Percentiles rank a stretch among this genome's conserved stretches.
These are phyloP conservation scores for Bufo bufo DNA, from an alignment of 2,113 vertebrate genomes.

Conservation along the genomic window DNA sequence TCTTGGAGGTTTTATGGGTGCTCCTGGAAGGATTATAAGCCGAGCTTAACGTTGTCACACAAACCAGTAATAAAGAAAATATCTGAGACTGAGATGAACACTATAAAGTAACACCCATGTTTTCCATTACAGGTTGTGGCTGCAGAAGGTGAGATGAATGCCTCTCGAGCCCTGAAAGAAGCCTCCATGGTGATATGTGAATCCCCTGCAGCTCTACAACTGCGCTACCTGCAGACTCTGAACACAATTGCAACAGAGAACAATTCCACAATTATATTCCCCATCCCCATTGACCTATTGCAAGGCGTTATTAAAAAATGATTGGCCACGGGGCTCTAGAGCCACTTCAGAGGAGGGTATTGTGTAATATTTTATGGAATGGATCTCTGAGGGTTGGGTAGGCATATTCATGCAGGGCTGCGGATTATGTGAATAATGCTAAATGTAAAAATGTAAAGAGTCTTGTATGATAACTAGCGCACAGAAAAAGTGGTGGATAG, in stretches of 20 bases:
- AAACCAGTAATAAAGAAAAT: neutral
- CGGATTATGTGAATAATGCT: neutral
- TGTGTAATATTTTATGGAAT: neutral
- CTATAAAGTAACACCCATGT: neutral
- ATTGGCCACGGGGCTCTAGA: neutral
- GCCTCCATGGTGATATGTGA: constrained; percentile 81
- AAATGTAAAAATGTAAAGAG: neutral
- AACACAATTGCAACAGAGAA: constrained; percentile 79
- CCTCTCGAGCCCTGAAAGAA: constrained; percentile 82
- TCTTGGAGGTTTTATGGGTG: neutral
- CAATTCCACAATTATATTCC: constrained; percentile 89
- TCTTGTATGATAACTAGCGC: neutral
- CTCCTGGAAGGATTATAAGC: neutral
- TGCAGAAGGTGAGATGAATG: constrained; percentile 80
- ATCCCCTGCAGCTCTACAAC: constrained; percentile 78
- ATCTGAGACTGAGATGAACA: neutral
- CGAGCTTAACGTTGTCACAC: no score
- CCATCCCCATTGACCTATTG: constrained; percentile 82
- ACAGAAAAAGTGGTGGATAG: neutral
- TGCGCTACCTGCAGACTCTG: constrained; percentile 84
- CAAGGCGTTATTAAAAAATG: constrained; percentile 65
- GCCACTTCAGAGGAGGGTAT: neutral
- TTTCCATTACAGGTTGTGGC: constrained; percentile 64
- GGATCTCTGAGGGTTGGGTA: neutral
- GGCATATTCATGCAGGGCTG: neutral